A percentile compares a stretch with the other conserved stretches of the same genome.
phyloP scores from a whole-genome alignment of 2,113 vertebrate species.

The Mungos mungo region DNA sequence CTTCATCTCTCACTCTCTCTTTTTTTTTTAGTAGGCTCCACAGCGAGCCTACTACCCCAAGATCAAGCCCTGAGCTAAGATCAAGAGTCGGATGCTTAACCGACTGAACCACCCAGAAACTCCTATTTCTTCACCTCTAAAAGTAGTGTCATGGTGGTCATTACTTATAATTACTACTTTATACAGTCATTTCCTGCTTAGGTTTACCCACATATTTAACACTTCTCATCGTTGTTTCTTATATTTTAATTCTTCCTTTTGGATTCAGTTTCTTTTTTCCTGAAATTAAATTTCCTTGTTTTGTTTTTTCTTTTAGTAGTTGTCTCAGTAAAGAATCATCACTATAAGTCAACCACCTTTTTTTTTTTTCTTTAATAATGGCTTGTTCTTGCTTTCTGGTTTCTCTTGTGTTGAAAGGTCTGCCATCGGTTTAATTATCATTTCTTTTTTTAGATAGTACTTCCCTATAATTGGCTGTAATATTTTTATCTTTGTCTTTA shows the following conservation, averaged over 20 bases:
- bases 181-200: background rate
- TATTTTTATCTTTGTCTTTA: slow-evolving; percentile 24
- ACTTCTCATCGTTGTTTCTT: background rate
- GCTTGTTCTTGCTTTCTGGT: background rate
- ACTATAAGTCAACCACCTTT: background rate
- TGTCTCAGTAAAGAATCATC: background rate
- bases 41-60: too few relatives aligned
- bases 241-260: background rate
- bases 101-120: too few relatives aligned
- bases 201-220: background rate
- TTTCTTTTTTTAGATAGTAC: slow-evolving; percentile 20
- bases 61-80: too few relatives aligned
- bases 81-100: too few relatives aligned
- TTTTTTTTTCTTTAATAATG: background rate
- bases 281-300: slow-evolving; percentile 23
- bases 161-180: background rate
- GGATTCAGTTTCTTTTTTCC: slow-evolving; percentile 36
- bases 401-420: background rate
- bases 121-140: background rate
- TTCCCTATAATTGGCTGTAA: background rate
- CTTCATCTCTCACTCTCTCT: background rate
- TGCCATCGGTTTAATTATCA: slow-evolving; percentile 8
- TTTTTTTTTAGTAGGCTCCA: too few relatives aligned
- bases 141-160: background rate
- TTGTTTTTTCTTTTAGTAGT: background rate